These are phyloP conservation scores for Machimus rusticus DNA, from an alignment of 2,888 invertebrate species.

Conservation along the genomic window DNA sequence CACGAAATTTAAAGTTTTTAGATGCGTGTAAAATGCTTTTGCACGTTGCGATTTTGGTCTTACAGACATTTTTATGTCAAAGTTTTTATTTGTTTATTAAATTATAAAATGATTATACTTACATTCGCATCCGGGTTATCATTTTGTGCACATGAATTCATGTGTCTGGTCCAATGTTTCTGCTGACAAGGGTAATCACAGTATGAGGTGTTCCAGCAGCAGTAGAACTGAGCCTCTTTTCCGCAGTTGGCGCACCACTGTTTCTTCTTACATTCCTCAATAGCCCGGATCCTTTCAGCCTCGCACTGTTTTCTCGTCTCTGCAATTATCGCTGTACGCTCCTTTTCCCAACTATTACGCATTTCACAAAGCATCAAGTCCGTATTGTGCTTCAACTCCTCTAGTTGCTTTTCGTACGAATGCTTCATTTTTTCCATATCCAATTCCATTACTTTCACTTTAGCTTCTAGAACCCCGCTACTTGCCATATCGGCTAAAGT, in stretches of 20 bases:
- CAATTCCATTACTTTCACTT: conserved; percentile 68
- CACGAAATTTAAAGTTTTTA: too few relatives aligned
- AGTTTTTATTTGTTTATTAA: too few relatives aligned
- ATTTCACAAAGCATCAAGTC: conserved; percentile 75
- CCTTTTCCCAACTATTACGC: conserved; percentile 74
- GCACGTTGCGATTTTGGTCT: too few relatives aligned
- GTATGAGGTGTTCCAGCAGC: conserved; percentile 96
- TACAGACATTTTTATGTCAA: too few relatives aligned
- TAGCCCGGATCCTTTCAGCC: conserved; percentile 73
- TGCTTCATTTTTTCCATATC: conserved; percentile 77
- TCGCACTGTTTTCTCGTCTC: conserved; percentile 74
- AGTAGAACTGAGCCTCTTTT: conserved; percentile 89
- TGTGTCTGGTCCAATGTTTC: conserved; percentile 84
- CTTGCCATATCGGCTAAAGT: conserved; percentile 70
- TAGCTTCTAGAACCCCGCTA: conserved; percentile 66
- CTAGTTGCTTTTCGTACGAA: conserved; percentile 76
- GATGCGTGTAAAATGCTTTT: too few relatives aligned
- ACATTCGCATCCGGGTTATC: conserved; percentile 47
- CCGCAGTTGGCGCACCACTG: conserved; percentile 93
- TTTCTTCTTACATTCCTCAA: conserved; percentile 80
- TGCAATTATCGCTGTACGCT: conserved; percentile 70
- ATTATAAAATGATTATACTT: not conserved
- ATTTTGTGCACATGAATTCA: conserved; percentile 54
- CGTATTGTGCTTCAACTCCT: conserved; percentile 72
- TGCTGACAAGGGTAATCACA: conserved; percentile 90